Base-by-base conservation (phyloP, 1,140 invertebrate genomes). In the Mya arenaria region DNA sequence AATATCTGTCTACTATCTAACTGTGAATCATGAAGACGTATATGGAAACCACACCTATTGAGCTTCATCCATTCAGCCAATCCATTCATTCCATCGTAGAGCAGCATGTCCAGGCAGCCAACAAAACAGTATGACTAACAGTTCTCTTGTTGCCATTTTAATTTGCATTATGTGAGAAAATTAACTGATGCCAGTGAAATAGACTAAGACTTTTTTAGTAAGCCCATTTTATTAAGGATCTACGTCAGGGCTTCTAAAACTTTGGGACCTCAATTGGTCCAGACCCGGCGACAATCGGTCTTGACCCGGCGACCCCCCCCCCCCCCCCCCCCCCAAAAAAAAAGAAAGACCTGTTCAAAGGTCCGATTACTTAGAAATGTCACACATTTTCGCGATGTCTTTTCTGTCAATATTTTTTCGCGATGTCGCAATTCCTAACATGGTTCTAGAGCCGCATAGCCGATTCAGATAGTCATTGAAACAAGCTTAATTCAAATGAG, bases 1-100 rank as follows among this genome's bases (percentile, higher is more conserved):
- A 65, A 60, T 60, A 71, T 52, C 41, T 41, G 63, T 25, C 48
- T 37, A 34, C 63, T 77, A 65, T 81, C 72, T 63, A n/a, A n/a
- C 60, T 69, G 71, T 74, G 37, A 63, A 87, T 68, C 69, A 89
- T 89, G 86, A 86, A 89, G 69, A 82, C 86, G 37, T 86, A 85
- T 60, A 83, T 86, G 78, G 85, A 82, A 79, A 87, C 84, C 58
- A 73, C 84, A n/a, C 85, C 60, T 55, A 80, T 89, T 69, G 86
- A 89, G 36, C 62, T 87, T 13, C 60, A 73, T 25, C 63, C 85
- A 39, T 85, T 78, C 83, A 73, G 82, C 30, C 83, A 83, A 75
- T 73, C 85, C 68, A 85, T 71, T 48, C 32, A 55, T n/a, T 56
- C 19, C 30, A 39, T 85, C 36, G 68, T 89, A 28, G 58, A 78